phyloP scores from a whole-genome alignment of 2,888 invertebrate species.

The Campaea margaritaria region DNA sequence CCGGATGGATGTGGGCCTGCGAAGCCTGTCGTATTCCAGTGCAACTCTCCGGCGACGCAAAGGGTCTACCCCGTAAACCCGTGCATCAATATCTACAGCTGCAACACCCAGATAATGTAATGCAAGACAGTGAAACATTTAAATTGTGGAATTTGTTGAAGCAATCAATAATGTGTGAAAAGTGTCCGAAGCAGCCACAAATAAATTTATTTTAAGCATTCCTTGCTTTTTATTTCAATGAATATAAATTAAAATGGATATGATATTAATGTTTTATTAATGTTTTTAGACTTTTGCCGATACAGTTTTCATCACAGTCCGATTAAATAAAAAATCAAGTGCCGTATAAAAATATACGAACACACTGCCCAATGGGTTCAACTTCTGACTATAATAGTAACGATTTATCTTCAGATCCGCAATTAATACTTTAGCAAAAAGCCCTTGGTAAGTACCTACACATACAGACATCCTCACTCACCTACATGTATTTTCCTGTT shows the following conservation, averaged over 20 bases:
- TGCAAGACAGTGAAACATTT: neutral
- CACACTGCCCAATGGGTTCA: too few relatives aligned
- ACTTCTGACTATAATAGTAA: too few relatives aligned
- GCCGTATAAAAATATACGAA: too few relatives aligned
- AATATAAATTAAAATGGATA: neutral
- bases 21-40: conserved; percentile 52
- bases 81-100: conserved; percentile 79
- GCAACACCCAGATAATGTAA: conserved; percentile 76
- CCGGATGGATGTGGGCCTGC: conserved; percentile 34
- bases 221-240: neutral
- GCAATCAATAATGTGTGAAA: conserved; percentile 16
- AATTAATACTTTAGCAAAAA: too few relatives aligned
- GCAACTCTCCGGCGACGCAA: conserved; percentile 51
- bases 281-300: too few relatives aligned
- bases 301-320: too few relatives aligned
- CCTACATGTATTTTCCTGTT: too few relatives aligned
- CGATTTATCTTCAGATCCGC: too few relatives aligned
- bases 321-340: too few relatives aligned
- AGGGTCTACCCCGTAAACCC: conserved; percentile 65
- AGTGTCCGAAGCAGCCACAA: conserved; percentile 31
- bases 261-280: too few relatives aligned
- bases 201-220: conserved; percentile 10
- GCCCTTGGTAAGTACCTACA: too few relatives aligned
- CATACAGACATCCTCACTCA: too few relatives aligned
- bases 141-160: neutral